phyloP scores from a whole-genome alignment of 2,888 invertebrate species.

The Colletes collaris region DNA sequence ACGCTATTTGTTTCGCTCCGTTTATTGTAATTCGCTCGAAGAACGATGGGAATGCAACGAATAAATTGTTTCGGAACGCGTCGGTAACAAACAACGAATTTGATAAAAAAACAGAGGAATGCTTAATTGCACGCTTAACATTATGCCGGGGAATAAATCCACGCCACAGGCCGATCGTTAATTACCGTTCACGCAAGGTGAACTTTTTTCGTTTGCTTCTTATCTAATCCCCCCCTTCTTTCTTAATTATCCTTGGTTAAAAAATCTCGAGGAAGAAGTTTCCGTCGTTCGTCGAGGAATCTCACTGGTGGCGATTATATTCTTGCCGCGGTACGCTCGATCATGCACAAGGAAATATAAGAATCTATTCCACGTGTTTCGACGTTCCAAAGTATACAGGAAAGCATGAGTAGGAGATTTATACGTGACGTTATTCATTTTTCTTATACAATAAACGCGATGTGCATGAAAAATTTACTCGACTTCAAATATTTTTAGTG shows the following conservation, averaged over 20 bases:
- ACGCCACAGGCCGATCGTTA: conserved; percentile 19
- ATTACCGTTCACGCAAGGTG: conserved; percentile 25
- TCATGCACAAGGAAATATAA: conserved; percentile 9
- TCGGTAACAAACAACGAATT: too few species aligned
- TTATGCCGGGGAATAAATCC: conserved; percentile 10
- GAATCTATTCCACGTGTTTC: conserved; percentile 28
- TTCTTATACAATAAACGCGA: conserved; percentile 17
- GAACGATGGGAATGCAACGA: too few species aligned
- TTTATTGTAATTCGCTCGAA: too few species aligned
- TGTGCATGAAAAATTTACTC: conserved; percentile 3
- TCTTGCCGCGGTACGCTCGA: neutral
- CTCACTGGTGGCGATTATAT: conserved; percentile 24
- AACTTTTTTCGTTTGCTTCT: conserved; percentile 17
- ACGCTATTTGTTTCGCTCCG: too few species aligned
- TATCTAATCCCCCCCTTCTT: conserved; percentile 9
- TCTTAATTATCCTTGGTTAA: conserved; percentile 32
- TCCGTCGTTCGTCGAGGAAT: conserved; percentile 25
- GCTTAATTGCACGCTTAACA: too few species aligned
- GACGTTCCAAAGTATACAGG: conserved; percentile 31
- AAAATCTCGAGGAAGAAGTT: conserved; percentile 20
- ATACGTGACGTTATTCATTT: conserved; percentile 5
- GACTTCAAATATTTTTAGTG: conserved; percentile 18
- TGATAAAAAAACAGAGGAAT: too few species aligned
- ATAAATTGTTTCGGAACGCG: too few species aligned
- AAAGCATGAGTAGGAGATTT: conserved; percentile 17